Evolutionary conservation across 2,113 vertebrate species (phyloP), one percentile per base, ranked within the genome.

Genomic region (Nyctibius bracteatus): DNA sequence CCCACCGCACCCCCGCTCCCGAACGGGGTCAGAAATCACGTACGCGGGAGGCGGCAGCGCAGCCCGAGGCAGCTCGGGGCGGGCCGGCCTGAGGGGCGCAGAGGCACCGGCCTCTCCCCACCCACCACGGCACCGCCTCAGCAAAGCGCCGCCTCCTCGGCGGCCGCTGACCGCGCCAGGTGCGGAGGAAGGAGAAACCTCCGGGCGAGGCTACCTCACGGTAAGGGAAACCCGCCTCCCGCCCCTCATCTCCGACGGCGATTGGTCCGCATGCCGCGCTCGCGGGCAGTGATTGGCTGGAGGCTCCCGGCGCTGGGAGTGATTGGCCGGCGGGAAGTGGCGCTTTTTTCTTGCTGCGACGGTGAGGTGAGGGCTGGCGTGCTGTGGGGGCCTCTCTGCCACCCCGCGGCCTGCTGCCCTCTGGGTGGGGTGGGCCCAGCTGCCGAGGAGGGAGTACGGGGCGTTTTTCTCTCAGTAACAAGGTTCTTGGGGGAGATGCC

Each of bases 341-440:
- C 72, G 78, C 41, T 19, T 27, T 19, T 31, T 22, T 21, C 8
- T 1, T 5, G 22, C 30, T 4, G 0, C 4, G 75, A 43, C 10
- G 21, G 20, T 25, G 55, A 70, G 68, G 79, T 12, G 55, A 73
- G 44, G 57, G 27, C 0, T 16, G 85, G 14, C 23, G 24, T 39
- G 35, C 6, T 31, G 39, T 0, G 33, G 3, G 5, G 14, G 6
- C 0, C 1, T 3, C 6, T 1, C 8, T 22, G 37, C 9, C 2
- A 4, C 4, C 9, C 10, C 2, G 19, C 4, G 5, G 20, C 4
- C 27, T 10, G 21, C 7, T 5, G 18, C 7, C 5, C 2, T 8
- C 12, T 14, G 2, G 28, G 24, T 1, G 49, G 22, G 12, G 28
- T 3, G 35, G 5, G 27, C 3, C 11, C 5, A 4, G 25, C 24